Evolutionary conservation across 1,140 invertebrate genomes (phyloP).

Genomic region (Phthorimaea operculella): DNA sequence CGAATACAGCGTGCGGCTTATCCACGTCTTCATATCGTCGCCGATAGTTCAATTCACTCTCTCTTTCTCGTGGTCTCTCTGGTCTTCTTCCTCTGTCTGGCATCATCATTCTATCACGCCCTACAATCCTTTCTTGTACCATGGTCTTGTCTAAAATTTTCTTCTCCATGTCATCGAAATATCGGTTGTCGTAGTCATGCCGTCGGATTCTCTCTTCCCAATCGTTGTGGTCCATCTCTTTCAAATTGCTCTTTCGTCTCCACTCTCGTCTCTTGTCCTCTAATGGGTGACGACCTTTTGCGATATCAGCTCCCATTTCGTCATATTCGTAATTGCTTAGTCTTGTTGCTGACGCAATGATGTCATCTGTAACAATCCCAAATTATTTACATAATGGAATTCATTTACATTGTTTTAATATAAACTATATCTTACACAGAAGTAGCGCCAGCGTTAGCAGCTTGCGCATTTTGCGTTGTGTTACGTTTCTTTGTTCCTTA

Average conservation of each 20-base stretch:
- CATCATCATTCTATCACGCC: too few relatives aligned
- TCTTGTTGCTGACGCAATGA: slow-evolving; percentile 35
- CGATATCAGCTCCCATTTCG: slow-evolving; percentile 29
- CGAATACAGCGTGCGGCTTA: slow-evolving; percentile 16
- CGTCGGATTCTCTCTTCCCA: slow-evolving; percentile 32
- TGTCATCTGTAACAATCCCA: slow-evolving; percentile 41
- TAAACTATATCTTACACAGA: slow-evolving; percentile 36
- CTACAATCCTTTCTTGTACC: too few relatives aligned
- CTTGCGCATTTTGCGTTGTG: slow-evolving; percentile 34
- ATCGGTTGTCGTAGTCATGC: slow-evolving; percentile 35
- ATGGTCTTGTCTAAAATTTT: too few relatives aligned
- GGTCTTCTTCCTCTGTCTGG: too few relatives aligned
- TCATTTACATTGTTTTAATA: too few relatives aligned
- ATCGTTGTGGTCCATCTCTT: slow-evolving; percentile 36
- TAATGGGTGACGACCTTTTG: slow-evolving; percentile 37
- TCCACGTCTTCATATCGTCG: slow-evolving; percentile 33
- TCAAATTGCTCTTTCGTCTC: slow-evolving; percentile 46
- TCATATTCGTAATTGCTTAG: slow-evolving; percentile 44
- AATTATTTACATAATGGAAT: neutral
- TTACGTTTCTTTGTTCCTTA: neutral
- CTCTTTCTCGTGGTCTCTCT: neutral
- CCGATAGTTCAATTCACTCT: neutral
- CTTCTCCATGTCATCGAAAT: neutral
- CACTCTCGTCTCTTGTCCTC: slow-evolving; percentile 49
- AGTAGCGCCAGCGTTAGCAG: slow-evolving; percentile 42